phyloP scores from a whole-genome alignment of 2,797 vertebrate genomes.

The Phrynocephalus guinanensis region DNA sequence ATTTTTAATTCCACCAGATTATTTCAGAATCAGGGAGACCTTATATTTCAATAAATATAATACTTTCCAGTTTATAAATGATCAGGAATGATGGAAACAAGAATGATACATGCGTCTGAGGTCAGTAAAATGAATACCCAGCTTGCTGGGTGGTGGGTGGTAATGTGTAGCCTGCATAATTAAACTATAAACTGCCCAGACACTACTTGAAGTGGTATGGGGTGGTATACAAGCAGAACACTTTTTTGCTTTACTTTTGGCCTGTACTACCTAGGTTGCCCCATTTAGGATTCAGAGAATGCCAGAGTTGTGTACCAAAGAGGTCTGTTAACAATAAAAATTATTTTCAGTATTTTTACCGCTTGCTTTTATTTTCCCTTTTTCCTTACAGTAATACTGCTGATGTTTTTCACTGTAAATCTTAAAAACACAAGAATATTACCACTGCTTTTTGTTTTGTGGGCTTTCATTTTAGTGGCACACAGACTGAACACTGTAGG shows the following conservation, averaged over 20 bases:
- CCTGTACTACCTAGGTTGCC: too few relatives aligned
- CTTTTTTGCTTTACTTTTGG: too few relatives aligned
- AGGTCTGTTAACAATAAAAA: neutral
- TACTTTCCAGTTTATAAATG: neutral
- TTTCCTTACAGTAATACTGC: neutral
- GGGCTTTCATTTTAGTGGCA: slow-evolving; percentile 15
- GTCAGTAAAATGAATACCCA: too few relatives aligned
- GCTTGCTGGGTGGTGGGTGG: too few relatives aligned
- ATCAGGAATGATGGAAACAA: neutral
- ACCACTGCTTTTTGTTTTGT: neutral
- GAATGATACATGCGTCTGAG: neutral
- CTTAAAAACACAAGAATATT: neutral
- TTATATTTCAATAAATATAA: neutral
- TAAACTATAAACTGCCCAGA: too few relatives aligned
- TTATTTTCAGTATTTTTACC: neutral
- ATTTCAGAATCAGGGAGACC: neutral
- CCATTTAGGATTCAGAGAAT: neutral
- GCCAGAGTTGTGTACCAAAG: too few relatives aligned
- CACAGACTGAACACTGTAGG: neutral
- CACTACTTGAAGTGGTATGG: too few relatives aligned
- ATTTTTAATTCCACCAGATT: neutral
- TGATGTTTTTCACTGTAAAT: neutral
- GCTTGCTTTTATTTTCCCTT: neutral
- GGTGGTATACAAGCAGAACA: too few relatives aligned
- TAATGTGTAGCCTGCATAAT: too few relatives aligned